phyloP scores from a whole-genome alignment of 2,797 vertebrate species.

The Acrocephalus scirpaceus region DNA sequence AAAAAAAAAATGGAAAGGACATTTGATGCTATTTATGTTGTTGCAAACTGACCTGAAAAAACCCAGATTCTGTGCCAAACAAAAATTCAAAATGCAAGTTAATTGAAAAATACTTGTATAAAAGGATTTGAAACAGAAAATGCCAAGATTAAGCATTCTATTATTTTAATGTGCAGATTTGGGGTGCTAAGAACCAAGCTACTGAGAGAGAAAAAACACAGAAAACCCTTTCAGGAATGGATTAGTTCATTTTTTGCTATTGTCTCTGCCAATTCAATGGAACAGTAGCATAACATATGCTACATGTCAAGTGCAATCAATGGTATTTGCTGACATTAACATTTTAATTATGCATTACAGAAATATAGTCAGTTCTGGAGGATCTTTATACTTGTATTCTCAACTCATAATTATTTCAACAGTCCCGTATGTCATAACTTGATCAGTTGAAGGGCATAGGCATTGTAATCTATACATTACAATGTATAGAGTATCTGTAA shows the following conservation, averaged over 20 bases:
- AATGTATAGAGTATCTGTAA: neutral
- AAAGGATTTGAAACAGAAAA: neutral
- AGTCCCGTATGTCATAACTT: neutral
- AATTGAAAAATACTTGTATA: neutral
- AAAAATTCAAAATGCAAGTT: neutral
- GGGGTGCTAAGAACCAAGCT: neutral
- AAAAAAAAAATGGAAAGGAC: neutral
- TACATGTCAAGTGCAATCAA: too few relatives aligned
- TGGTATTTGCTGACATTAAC: neutral
- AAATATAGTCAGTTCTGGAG: neutral
- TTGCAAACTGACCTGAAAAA: neutral
- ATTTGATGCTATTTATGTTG: neutral
- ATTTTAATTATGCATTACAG: slow-evolving; percentile 36
- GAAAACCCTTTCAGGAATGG: neutral
- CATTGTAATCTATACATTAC: neutral
- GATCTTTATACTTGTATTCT: slow-evolving; percentile 7
- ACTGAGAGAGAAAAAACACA: neutral
- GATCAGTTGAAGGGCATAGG: slow-evolving; percentile 19
- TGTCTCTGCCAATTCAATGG: too few relatives aligned
- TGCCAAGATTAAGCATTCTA: rapidly evolving
- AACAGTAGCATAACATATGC: too few relatives aligned
- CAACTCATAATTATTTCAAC: slow-evolving; percentile 42
- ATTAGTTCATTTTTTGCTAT: too few relatives aligned
- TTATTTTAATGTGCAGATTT: neutral
- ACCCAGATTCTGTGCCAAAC: neutral